phyloP scores from a whole-genome alignment of 2,888 invertebrate species.

The Amiota communis region DNA sequence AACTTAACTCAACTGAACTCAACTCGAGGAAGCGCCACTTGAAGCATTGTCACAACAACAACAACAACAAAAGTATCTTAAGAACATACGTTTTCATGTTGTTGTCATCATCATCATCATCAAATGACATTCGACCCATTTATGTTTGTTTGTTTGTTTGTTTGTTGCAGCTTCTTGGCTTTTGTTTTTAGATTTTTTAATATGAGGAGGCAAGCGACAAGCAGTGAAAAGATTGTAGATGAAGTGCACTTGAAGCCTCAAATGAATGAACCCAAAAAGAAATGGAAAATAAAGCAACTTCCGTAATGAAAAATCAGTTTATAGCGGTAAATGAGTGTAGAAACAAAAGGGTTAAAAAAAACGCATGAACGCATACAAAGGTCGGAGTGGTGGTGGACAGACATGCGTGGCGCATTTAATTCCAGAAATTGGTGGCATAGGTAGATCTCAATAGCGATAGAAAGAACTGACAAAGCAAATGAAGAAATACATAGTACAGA shows the following conservation, averaged over 20 bases:
- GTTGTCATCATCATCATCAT: no score
- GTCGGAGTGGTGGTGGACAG: slow-evolving; percentile 16
- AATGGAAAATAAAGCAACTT: slow-evolving; percentile 47
- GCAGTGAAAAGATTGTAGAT: slow-evolving; percentile 33
- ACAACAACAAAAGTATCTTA: slow-evolving; percentile 19
- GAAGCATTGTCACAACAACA: slow-evolving; percentile 26
- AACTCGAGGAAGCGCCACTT: slow-evolving; percentile 24
- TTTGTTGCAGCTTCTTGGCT: slow-evolving; percentile 12
- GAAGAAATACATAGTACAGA: no score
- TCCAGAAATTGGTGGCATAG: neutral
- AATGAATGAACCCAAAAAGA: slow-evolving; percentile 9
- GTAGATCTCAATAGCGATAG: no score
- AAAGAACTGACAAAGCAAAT: no score
- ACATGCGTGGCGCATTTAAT: slow-evolving; percentile 23
- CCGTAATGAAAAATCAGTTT: slow-evolving; percentile 61
- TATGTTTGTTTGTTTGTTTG: slow-evolving; percentile 15
- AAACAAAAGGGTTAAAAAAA: slow-evolving; percentile 54
- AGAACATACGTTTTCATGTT: no score
- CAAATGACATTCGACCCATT: slow-evolving; percentile 7
- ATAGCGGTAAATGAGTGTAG: slow-evolving; percentile 61
- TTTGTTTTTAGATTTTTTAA: slow-evolving; percentile 30
- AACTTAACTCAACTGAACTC: neutral
- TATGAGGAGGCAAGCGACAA: slow-evolving; percentile 16
- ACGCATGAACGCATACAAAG: slow-evolving; percentile 38
- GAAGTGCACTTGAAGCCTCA: slow-evolving; percentile 56